Evolutionary conservation across 2,888 invertebrate genomes (phyloP).

Genomic region (Microctonus aethiopoides): DNA sequence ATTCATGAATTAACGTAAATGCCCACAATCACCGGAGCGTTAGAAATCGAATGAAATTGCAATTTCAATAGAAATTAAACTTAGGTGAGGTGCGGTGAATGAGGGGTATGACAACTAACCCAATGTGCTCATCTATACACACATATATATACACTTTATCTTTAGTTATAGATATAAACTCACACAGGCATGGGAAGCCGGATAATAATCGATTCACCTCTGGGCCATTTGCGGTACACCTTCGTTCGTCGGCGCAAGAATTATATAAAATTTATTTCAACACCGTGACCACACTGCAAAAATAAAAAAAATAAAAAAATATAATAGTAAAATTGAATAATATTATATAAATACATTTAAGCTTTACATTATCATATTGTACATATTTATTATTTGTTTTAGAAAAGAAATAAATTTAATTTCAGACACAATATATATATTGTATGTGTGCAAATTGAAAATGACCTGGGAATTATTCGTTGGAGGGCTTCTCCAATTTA

Average conservation of each 20-base stretch:
- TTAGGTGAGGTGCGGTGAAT: neutral
- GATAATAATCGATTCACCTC: conserved; percentile 24
- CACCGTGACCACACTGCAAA: neutral
- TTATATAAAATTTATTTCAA: neutral
- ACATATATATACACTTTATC: neutral
- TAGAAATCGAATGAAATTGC: conserved; percentile 21
- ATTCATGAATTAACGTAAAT: conserved; percentile 23
- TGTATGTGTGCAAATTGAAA: neutral
- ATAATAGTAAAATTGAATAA: too few relatives aligned
- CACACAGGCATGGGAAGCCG: neutral
- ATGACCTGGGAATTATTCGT: conserved; percentile 7
- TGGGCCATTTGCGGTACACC: conserved; percentile 15
- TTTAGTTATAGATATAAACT: neutral
- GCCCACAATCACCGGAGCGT: neutral
- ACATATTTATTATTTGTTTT: too few relatives aligned
- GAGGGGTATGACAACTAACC: neutral
- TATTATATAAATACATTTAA: too few relatives aligned
- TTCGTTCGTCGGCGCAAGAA: neutral
- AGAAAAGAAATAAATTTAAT: too few relatives aligned
- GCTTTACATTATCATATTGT: too few relatives aligned
- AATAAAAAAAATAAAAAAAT: neutral
- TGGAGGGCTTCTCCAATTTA: conserved; percentile 27
- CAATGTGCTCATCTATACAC: neutral
- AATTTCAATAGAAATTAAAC: conserved; percentile 23
- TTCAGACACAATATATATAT: neutral